Base-by-base conservation (phyloP, 2,113 vertebrate genomes). In the Asarcornis scutulata region DNA sequence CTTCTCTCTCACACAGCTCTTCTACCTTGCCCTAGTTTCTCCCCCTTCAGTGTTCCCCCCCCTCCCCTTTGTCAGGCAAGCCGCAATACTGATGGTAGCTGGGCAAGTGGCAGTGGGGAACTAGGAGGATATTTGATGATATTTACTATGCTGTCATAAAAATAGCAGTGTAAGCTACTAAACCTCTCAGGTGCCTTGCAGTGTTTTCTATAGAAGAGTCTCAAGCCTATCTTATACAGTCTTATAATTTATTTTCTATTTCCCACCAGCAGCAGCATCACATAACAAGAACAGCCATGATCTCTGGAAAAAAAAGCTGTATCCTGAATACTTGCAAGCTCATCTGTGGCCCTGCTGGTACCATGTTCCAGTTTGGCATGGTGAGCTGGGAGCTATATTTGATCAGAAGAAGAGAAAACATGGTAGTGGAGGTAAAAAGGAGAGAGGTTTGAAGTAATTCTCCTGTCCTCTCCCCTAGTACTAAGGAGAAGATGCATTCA, bases 21-120 rank as follows among this genome's bases (percentile, higher is more conserved):
- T 93, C 91, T 97, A 90, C 91, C 94, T 97, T 97, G 97, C 91
- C 97, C 97, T 98, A 95, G 79, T 98, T 98, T 98, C 67, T 81
- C 59, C 83, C 59, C 38, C 42, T 20, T 89, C 81, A 26, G 22
- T 83, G 46, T 46, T 46, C 34, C 67, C 66, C 31, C 32, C 36
- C 79, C 48, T 5, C 78, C 83, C 91, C 95, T 97, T 97, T 98
- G 91, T 97, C 95, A 97, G 72, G 73, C 34, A 91, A 81, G 94
- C 90, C 85, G n/a, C 76, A 88, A 52, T 72, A 74, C 69, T 85
- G 95, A 92, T 76, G 90, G 95, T 88, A 95, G 77, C 63, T 91
- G 76, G 46, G 67, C 86, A 96, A 96, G 84, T 92, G 95, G 52
- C 77, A 94, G 86, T 72, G 55, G 40, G 58, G 34, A 38, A 83